Conservation (phyloP, 2,113 vertebrate genomes). For the Lepus europaeus region DNA sequence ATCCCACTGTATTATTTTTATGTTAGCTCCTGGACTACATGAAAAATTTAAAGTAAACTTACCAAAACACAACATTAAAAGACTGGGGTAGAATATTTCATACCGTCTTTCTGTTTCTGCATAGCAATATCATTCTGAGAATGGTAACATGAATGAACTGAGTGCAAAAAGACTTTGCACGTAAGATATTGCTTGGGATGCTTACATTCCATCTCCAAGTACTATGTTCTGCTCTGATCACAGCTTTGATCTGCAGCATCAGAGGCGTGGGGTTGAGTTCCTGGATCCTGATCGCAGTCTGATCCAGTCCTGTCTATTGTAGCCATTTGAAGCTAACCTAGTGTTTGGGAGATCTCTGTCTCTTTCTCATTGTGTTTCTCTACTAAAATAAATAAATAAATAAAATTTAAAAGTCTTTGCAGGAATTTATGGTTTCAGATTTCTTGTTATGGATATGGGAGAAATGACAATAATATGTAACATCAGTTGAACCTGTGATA, state of each 20-base stretch:
- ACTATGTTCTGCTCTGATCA: too few relatives aligned
- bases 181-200: too few relatives aligned
- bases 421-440: neutral
- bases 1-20: neutral
- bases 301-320: too few relatives aligned
- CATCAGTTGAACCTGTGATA: neutral
- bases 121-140: neutral
- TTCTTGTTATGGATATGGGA: neutral
- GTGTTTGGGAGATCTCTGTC: too few relatives aligned
- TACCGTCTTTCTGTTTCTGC: neutral
- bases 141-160: neutral
- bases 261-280: too few relatives aligned
- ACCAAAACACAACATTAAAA: neutral
- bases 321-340: too few relatives aligned
- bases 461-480: neutral
- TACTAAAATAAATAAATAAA: too few relatives aligned
- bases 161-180: neutral
- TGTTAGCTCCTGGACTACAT: neutral
- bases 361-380: too few relatives aligned
- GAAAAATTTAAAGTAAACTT: conserved; percentile 42
- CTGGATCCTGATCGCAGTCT: too few relatives aligned
- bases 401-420: neutral
- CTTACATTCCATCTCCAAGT: too few relatives aligned
- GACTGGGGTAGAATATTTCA: neutral
- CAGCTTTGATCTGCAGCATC: too few relatives aligned